These are phyloP conservation scores for Sciurus vulgaris DNA, from an alignment of 2,797 vertebrate genomes.

Conservation along the genomic window DNA sequence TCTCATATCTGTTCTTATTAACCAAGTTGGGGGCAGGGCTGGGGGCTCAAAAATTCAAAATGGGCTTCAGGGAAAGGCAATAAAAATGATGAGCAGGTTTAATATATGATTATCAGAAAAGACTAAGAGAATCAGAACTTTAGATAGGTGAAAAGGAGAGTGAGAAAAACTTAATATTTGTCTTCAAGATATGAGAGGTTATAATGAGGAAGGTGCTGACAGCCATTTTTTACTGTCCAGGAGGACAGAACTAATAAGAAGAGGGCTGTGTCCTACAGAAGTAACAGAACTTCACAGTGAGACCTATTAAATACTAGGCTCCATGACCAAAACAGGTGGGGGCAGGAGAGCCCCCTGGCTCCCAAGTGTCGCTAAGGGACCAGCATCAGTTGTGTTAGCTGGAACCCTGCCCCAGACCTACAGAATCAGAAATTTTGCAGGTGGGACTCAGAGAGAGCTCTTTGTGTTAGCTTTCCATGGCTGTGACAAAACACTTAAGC, in stretches of 20 bases:
- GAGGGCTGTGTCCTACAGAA: conserved; percentile 8
- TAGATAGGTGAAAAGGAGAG: conserved; percentile 38
- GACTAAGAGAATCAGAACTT: conserved; percentile 39
- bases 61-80: conserved; percentile 68
- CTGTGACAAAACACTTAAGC: background rate
- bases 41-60: conserved; percentile 57
- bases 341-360: background rate
- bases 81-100: conserved; percentile 75
- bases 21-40: background rate
- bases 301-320: background rate
- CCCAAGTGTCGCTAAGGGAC: background rate
- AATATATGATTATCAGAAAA: conserved; percentile 72
- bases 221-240: conserved; percentile 46
- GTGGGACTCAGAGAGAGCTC: background rate
- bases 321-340: background rate
- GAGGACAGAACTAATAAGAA: conserved; percentile 65
- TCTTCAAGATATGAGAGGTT: conserved; percentile 71
- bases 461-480: background rate
- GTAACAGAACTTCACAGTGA: conserved; percentile 15
- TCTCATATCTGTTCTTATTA: conserved; percentile 41
- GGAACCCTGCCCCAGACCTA: background rate
- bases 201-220: conserved; percentile 66
- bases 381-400: background rate
- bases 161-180: conserved; percentile 74
- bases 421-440: background rate